Percentiles rank a stretch among this genome's conserved stretches.
Evolutionary conservation across 2,797 vertebrate genomes (phyloP).

Genomic region (Ceryle rudis): DNA sequence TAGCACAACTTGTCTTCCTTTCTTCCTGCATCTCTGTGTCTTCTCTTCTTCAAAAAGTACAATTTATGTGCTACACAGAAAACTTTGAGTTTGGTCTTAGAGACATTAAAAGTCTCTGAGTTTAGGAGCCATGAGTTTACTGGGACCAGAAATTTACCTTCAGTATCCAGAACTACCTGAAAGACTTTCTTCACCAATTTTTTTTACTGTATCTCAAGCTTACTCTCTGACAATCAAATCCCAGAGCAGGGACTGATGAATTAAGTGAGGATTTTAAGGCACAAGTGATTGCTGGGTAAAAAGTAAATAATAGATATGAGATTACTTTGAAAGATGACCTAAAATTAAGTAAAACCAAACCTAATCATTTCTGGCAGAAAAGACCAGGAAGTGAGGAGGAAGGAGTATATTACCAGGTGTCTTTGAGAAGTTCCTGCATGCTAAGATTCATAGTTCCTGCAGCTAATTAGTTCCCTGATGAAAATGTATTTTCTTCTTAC

Average conservation of each 20-base stretch:
- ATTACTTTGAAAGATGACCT: neutral
- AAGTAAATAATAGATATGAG: neutral
- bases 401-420: neutral
- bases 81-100: neutral
- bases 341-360: neutral
- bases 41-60: neutral
- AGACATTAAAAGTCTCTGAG: neutral
- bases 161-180: neutral
- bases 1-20: neutral
- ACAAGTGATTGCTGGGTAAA: neutral
- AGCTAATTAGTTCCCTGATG: neutral
- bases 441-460: neutral
- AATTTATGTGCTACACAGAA: fast-evolving
- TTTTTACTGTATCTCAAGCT: neutral
- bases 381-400: fast-evolving
- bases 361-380: neutral
- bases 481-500: neutral
- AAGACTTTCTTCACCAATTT: neutral
- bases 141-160: neutral
- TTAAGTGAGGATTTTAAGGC: neutral
- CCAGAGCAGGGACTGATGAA: neutral
- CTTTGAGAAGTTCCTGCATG: neutral
- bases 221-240: neutral
- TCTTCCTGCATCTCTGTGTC: neutral
- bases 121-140: neutral